Conservation (phyloP, 2,113 vertebrate genomes). For the Pelmatolapia mariae region DNA sequence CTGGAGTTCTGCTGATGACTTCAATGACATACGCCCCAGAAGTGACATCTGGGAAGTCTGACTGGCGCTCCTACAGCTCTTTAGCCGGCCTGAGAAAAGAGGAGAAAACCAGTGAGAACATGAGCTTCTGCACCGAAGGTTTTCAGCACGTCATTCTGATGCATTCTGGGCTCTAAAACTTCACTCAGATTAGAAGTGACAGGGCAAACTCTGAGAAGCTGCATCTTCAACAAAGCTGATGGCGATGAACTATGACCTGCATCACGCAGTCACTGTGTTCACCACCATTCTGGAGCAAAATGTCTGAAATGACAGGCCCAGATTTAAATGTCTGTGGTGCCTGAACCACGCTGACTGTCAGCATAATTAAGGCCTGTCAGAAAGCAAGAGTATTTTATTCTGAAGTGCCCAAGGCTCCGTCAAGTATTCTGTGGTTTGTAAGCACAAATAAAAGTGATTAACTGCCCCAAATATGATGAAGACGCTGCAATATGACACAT, state of each 20-base stretch:
- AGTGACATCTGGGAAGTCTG: conserved; percentile 90
- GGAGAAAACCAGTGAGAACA: neutral
- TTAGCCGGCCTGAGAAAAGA: conserved; percentile 78
- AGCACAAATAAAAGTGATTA: neutral
- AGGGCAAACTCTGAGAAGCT: neutral
- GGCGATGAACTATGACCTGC: accelerated
- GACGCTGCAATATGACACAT: neutral
- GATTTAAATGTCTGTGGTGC: neutral
- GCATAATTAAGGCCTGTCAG: neutral
- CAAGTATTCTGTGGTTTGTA: neutral
- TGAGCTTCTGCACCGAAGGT: neutral
- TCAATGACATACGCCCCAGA: conserved; percentile 94
- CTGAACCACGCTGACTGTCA: neutral
- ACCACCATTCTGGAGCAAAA: neutral
- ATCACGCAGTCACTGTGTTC: neutral
- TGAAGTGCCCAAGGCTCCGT: neutral
- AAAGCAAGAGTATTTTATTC: accelerated
- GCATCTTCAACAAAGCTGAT: neutral
- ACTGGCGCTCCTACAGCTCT: conserved; percentile 85
- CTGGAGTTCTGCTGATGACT: conserved; percentile 91
- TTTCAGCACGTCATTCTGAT: neutral
- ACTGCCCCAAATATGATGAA: neutral
- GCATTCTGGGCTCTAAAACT: neutral
- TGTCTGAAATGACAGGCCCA: neutral
- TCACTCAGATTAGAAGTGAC: neutral